Base-by-base conservation (phyloP, 2,888 invertebrate species). In the Temnothorax rugatulus region DNA sequence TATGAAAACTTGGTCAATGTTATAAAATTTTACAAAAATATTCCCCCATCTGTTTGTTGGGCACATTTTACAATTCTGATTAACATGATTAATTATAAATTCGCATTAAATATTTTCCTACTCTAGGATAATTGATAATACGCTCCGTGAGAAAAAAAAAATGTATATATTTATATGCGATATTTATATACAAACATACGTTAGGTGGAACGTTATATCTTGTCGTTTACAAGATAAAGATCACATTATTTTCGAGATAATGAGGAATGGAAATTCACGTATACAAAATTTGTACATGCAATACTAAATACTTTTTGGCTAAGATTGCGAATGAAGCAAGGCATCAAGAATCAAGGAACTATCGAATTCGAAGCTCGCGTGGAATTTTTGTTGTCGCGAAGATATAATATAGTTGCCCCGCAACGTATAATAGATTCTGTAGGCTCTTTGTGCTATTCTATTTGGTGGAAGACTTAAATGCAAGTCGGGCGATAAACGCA, bases 401-500 rank as follows among this genome's bases (percentile, higher is more conserved):
- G 29, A 41, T 52, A 68, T 54, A 44, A 7, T n/a, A 25, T 54
- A 68, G 54, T 68, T 68, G 54, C 54, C 52, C 41, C 18, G 38
- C 68, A 59, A 81, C 57, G 11, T 44, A 57, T 8, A 47, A 34
- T 79, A 79, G 57, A 47, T 79, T 79, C 59, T 79, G 38, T 73
- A 81, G 34, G 29, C 13, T 47, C 47, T 73, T 81, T 59, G 38
- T 81, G 18, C 38, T 59, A 44, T 5, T 66, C 52, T 81, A 73
- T 59, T 73, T 73, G 57, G 73, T 71, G 73, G 73, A 81, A 81
- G 34, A 73, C 69, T 77, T 77, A 54, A 77, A 57, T 57, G 77
- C 54, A 77, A 68, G 1, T 77, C 38, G 2, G 18, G 13, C 47
- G 34, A 71, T 71, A 29, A 29, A 29, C 29, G 29, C 29, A 29